Evolutionary conservation across 2,113 vertebrate genomes (phyloP), one percentile per base, ranked within the genome.

Genomic region (Percopsis transmontana): DNA sequence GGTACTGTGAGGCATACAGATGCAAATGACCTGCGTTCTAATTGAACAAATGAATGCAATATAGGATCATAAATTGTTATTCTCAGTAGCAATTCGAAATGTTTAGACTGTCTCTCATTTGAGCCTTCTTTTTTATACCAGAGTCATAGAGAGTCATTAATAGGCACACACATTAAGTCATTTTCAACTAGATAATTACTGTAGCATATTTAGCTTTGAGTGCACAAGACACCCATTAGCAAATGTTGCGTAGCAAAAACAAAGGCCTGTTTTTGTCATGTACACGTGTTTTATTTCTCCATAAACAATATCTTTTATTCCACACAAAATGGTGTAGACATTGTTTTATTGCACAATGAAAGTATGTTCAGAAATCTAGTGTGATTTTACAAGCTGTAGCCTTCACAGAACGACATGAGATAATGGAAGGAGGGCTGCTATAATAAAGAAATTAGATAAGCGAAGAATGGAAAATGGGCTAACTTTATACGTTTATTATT

Each of bases 1-100:
- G 91, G 92, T 93, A 84, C 53, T 53, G 5, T 20, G 20, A 11
- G 18, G 6, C 11, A 20, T n/a, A n/a, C 13, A 14, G 16, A n/a
- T n/a, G 15, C 18, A 14, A 18, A 48, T 48, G 45, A 5, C 13
- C 16, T 1, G 45, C 45, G 18, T n/a, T 5, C 16, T 48, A 3
- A 47, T 10, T 10, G n/a, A 10, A 3, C 18, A 19, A 27, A 2
- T 10, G 20, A 24, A 24, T 23, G 51, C 3, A 53, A 13, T 14
- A 23, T 23, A 23, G 3, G 10, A 11, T 23, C 13, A 53, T 53
- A 21, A 9, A 24, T 6, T n/a, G n/a, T n/a, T 18, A 47, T 33
- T 6, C 27, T 33, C n/a, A n/a, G 8, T 33, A 33, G 27, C 27
- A n/a, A n/a, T 33, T 33, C 27, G 8, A 33, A 33, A 33, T 33